Conservation (phyloP, 2,888 invertebrate species). For the Idaea straminata region DNA sequence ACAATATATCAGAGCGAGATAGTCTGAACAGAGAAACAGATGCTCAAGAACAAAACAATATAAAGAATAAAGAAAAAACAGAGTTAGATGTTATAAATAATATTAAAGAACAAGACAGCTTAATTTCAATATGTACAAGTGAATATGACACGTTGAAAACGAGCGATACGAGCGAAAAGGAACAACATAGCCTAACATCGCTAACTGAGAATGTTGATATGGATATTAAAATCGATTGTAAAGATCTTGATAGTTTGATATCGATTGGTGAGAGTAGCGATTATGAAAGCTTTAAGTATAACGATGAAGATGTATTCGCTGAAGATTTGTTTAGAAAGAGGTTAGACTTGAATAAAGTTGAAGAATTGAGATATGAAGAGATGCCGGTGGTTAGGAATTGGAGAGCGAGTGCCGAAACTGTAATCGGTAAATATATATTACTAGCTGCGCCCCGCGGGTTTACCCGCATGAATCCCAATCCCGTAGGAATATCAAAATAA, state of each 20-base stretch:
- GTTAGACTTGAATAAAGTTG: conserved; percentile 49
- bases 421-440: conserved; percentile 54
- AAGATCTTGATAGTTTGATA: conserved; percentile 73
- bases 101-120: conserved; percentile 65
- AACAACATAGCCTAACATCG: conserved; percentile 61
- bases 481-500: too few species aligned
- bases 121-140: conserved; percentile 66
- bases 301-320: conserved; percentile 76
- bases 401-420: conserved; percentile 62
- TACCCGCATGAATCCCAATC: too few species aligned
- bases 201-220: conserved; percentile 46
- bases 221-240: conserved; percentile 30
- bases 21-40: neutral
- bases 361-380: conserved; percentile 53
- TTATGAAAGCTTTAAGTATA: conserved; percentile 82
- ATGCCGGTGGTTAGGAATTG: conserved; percentile 54
- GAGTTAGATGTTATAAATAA: conserved; percentile 8
- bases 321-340: conserved; percentile 70
- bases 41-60: neutral
- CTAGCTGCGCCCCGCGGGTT: neutral
- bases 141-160: conserved; percentile 61
- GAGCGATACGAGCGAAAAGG: conserved; percentile 51
- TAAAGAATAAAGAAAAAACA: neutral
- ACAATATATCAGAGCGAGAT: neutral
- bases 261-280: conserved; percentile 86